Base-by-base conservation (phyloP, 2,797 vertebrate genomes). In the Knipowitschia caucasica region DNA sequence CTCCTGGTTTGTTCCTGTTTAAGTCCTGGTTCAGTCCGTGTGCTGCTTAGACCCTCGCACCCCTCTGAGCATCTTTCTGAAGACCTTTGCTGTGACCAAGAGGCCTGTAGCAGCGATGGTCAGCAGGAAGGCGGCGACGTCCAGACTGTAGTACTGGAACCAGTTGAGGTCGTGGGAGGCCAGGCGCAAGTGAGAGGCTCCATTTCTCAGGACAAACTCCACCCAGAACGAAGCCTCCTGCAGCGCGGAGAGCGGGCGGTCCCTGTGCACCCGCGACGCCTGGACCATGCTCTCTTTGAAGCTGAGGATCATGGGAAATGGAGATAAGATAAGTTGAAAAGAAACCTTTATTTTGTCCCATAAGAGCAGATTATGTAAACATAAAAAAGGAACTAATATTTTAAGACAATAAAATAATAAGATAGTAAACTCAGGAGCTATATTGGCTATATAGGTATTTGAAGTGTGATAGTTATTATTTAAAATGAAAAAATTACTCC, bases 111-210 rank as follows among this genome's bases (percentile, higher is more conserved):
- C 3, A 18, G 45, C 1, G 12, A 18, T 0, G 47, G 50, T 1
- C 59, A 74, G 46, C 15, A 74, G 43, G 26, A 27, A 26, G 1
- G 29, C 21, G 0, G 11, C 7, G 0, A 21, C 21, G 38, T 78
- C 75, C 31, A 72, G 42, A 9, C 68, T 69, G 68, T 72, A 31
- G 23, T 67, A 72, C 65, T 78, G 68, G 53, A 71, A 53, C 71
- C 59, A 78, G 62, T 51, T 64, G 8, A 77, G 67, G 14, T 70
- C 31, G 8, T 20, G 50, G 4, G 74, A 73, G 0, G 49, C 63
- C 30, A 64, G 31, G 14, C 49, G 54, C 33, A 78, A 51, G 63
- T 78, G 62, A n/a, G 0, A 15, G 0, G 68, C 71, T 10, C 68
- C 57, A 0, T 75, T 53, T 15, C 68, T 44, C 68, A 75, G 67